These are phyloP conservation scores for Brachypterus glaber DNA, from an alignment of 2,888 invertebrate species.

Conservation along the genomic window DNA sequence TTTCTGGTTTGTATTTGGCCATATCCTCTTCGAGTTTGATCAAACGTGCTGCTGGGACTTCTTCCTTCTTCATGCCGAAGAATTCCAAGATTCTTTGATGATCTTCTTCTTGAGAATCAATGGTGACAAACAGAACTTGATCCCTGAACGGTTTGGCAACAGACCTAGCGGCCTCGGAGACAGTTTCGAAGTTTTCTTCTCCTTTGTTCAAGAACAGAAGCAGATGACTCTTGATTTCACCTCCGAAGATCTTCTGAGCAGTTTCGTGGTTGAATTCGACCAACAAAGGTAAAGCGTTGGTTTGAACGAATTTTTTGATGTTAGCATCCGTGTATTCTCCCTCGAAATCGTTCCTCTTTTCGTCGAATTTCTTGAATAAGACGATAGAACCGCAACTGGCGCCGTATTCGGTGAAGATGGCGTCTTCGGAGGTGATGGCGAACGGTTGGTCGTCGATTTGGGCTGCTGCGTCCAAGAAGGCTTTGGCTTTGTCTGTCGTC, in stretches of 20 bases:
- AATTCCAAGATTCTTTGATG: constrained; percentile 97
- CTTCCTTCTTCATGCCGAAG: constrained; percentile 90
- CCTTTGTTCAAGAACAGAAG: constrained; percentile 91
- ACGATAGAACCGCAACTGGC: constrained; percentile 70
- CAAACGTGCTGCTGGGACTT: constrained; percentile 80
- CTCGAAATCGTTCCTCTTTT: constrained; percentile 63
- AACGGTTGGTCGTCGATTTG: constrained; percentile 82
- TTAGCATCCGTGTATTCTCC: constrained; percentile 57
- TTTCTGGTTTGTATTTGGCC: constrained; percentile 92
- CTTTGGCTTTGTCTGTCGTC: constrained; percentile 69
- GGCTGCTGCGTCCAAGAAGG: constrained; percentile 71
- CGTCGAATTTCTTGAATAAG: constrained; percentile 93
- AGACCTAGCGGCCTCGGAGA: constrained; percentile 66
- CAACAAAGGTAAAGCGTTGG: constrained; percentile 79
- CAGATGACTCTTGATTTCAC: constrained; percentile 93
- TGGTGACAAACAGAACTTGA: constrained; percentile 88
- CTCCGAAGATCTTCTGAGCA: constrained; percentile 96
- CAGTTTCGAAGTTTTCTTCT: constrained; percentile 72
- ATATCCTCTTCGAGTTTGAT: constrained; percentile 95
- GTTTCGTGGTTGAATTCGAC: constrained; percentile 97
- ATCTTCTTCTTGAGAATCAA: constrained; percentile 91
- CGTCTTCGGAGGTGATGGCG: constrained; percentile 71
- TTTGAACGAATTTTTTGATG: constrained; percentile 73
- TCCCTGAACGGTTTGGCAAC: constrained; percentile 87
- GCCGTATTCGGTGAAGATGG: constrained; percentile 69